phyloP scores from a whole-genome alignment of 2,797 vertebrate genomes.

The Pseudotriccus pelzelni region DNA sequence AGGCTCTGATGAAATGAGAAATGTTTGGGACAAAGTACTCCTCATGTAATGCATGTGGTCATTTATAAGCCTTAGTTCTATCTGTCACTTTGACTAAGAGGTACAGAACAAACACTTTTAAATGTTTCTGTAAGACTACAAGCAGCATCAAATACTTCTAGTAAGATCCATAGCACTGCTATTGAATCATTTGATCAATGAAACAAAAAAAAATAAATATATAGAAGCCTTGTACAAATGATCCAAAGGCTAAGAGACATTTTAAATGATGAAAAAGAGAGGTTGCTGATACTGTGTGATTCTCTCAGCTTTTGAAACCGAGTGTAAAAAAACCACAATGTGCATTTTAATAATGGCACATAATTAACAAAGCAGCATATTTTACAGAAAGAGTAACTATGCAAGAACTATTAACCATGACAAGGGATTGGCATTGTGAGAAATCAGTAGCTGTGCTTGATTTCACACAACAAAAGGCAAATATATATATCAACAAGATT shows the following conservation, averaged over 20 bases:
- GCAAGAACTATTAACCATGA: not conserved
- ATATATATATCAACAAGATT: not conserved
- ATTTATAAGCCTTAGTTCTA: not conserved
- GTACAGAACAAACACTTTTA: not conserved
- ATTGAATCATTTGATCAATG: not conserved
- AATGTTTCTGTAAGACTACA: not conserved
- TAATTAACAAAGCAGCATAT: not conserved
- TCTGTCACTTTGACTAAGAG: not conserved
- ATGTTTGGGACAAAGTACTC: not conserved
- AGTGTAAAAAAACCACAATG: not conserved
- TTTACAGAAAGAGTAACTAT: not conserved
- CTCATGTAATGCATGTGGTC: not conserved
- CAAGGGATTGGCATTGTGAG: not conserved
- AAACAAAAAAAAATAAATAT: not conserved
- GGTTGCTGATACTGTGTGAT: fast-evolving
- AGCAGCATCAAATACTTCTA: not conserved
- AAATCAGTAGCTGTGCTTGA: not conserved
- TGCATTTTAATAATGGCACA: not conserved
- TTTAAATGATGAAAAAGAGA: not conserved
- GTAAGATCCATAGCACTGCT: not conserved
- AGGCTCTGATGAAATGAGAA: not conserved
- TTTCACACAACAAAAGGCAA: not conserved
- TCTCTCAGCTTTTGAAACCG: not conserved
- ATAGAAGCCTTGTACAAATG: not conserved
- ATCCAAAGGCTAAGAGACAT: not conserved